phyloP scores from a whole-genome alignment of 2,888 invertebrate species.

The Stenodera caucasica region DNA sequence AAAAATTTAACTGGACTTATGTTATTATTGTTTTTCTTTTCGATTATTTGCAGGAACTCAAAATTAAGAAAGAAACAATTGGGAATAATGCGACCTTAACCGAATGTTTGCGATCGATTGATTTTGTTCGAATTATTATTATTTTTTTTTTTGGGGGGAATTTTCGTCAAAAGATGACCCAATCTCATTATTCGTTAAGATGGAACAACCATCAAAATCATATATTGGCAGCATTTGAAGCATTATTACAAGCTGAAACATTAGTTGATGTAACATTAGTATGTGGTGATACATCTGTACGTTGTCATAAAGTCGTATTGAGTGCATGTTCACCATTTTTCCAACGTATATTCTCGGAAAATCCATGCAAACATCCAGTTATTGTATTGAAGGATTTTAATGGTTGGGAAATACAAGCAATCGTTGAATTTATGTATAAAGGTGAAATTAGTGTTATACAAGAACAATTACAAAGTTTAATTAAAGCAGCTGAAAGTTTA shows the following conservation, averaged over 20 bases:
- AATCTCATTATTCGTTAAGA: slow-evolving; percentile 87
- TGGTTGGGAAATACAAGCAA: slow-evolving; percentile 86
- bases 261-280: slow-evolving; percentile 90
- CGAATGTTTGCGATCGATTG: background rate
- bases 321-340: slow-evolving; percentile 90
- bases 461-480: slow-evolving; percentile 79
- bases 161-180: slow-evolving; percentile 48
- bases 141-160: slow-evolving; percentile 5
- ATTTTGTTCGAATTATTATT: background rate
- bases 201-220: slow-evolving; percentile 95
- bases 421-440: slow-evolving; percentile 92
- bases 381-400: slow-evolving; percentile 89
- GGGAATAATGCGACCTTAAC: slow-evolving; percentile 37
- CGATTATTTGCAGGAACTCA: slow-evolving; percentile 47
- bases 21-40: background rate
- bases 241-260: slow-evolving; percentile 82
- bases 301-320: slow-evolving; percentile 89
- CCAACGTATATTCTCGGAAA: slow-evolving; percentile 84
- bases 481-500: slow-evolving; percentile 84
- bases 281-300: slow-evolving; percentile 81
- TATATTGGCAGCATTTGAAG: slow-evolving; percentile 84
- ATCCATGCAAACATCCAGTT: slow-evolving; percentile 91
- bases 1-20: background rate
- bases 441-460: slow-evolving; percentile 86
- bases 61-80: slow-evolving; percentile 46